Percentiles rank a stretch among this genome's conserved stretches.
Conservation (phyloP, 1,140 invertebrate genomes). For the Colletes latitarsis region DNA sequence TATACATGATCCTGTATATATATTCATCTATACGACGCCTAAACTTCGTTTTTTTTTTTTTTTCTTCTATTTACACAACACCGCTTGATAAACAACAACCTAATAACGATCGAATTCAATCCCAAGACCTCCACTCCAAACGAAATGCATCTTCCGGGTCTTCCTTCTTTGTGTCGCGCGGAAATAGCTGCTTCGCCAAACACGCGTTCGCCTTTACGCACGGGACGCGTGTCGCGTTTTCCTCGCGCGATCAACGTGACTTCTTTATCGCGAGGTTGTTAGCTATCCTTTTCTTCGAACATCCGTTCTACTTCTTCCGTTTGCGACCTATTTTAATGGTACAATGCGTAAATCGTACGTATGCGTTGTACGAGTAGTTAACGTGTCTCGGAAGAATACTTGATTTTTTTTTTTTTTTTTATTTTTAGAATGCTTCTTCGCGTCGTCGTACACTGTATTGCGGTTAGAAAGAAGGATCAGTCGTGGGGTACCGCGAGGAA, state of each 20-base stretch:
- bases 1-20: neutral
- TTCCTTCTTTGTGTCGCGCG: neutral
- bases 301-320: neutral
- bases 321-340: slow-evolving; percentile 1
- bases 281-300: neutral
- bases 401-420: slow-evolving; percentile 4
- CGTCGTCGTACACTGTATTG: neutral
- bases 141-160: slow-evolving; percentile 16
- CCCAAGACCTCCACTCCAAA: slow-evolving; percentile 12
- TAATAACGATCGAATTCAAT: slow-evolving; percentile 19
- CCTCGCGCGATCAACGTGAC: neutral
- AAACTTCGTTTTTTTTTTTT: neutral
- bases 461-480: too few species aligned
- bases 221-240: neutral
- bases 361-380: neutral
- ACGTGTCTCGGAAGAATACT: neutral
- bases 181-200: neutral
- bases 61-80: slow-evolving; percentile 36
- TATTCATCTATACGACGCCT: slow-evolving; percentile 10
- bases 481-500: too few species aligned
- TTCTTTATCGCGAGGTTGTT: neutral
- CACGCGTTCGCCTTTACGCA: neutral
- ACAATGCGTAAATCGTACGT: neutral
- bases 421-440: slow-evolving; percentile 1
- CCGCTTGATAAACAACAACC: slow-evolving; percentile 15